phyloP scores from a whole-genome alignment of 2,797 vertebrate genomes.

The Limnodromus scolopaceus region DNA sequence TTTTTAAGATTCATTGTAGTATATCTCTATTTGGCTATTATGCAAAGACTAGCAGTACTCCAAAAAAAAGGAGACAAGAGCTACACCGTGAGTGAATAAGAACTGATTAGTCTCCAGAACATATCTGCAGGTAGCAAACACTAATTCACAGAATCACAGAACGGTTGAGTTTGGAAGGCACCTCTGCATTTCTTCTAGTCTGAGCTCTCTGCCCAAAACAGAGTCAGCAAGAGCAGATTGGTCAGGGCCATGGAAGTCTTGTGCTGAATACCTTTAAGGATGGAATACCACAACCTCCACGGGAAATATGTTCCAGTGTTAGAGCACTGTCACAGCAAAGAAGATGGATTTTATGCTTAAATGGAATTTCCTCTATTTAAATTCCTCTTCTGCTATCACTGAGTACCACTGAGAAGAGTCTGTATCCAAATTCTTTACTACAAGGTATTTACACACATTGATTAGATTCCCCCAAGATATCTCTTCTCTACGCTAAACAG shows the following conservation, averaged over 20 bases:
- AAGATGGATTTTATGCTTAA: background rate
- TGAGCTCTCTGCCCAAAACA: background rate
- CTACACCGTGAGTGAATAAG: background rate
- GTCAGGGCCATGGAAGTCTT: background rate
- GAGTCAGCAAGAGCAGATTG: background rate
- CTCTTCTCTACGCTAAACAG: background rate
- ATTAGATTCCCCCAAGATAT: too few species aligned
- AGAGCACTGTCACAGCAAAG: background rate
- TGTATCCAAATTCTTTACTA: background rate
- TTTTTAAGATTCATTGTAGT: background rate
- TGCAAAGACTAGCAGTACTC: background rate
- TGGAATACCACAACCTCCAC: background rate
- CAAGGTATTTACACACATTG: background rate
- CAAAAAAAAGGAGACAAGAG: background rate
- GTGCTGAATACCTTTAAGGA: background rate
- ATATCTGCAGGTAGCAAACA: background rate
- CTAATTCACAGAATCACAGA: background rate
- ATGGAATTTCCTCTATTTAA: background rate
- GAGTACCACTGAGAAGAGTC: background rate
- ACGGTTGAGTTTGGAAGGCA: background rate
- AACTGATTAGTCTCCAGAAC: background rate
- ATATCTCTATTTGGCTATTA: background rate
- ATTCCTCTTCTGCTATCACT: background rate
- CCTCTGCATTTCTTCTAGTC: background rate
- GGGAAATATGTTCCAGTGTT: background rate